phyloP scores from a whole-genome alignment of 2,113 vertebrate species.

The Piaya cayana region DNA sequence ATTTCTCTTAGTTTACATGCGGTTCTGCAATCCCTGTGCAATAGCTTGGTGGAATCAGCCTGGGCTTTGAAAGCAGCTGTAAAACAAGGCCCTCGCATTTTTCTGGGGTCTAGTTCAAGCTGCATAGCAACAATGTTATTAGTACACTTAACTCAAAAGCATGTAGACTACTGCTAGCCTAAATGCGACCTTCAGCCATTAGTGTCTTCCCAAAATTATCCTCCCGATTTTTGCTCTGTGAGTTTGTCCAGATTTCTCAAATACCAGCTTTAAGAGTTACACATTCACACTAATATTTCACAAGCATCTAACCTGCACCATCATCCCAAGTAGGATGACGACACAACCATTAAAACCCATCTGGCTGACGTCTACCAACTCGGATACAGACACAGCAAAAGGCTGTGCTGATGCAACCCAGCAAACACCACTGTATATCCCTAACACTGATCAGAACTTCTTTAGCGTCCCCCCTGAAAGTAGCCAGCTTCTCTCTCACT shows the following conservation, averaged over 20 bases:
- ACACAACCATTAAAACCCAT: conserved; percentile 35
- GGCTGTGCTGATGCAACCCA: background rate
- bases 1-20: background rate
- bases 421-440: background rate
- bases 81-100: background rate
- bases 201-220: background rate
- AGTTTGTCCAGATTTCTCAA: background rate
- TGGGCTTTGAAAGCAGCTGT: background rate
- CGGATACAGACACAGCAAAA: background rate
- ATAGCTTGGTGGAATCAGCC: background rate
- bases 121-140: background rate
- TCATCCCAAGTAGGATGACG: conserved; percentile 49
- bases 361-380: conserved; percentile 23
- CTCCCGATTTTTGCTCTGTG: background rate
- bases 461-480: background rate
- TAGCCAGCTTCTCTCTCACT: background rate
- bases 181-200: background rate
- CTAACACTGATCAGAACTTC: background rate
- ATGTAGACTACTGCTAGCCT: background rate
- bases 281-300: conserved; percentile 27
- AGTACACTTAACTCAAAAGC: background rate
- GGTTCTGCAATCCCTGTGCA: background rate
- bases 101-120: background rate
- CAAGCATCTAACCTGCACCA: conserved; percentile 44
- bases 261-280: background rate